phyloP scores from a whole-genome alignment of 1,140 invertebrate species.

The Neelides sp. region DNA sequence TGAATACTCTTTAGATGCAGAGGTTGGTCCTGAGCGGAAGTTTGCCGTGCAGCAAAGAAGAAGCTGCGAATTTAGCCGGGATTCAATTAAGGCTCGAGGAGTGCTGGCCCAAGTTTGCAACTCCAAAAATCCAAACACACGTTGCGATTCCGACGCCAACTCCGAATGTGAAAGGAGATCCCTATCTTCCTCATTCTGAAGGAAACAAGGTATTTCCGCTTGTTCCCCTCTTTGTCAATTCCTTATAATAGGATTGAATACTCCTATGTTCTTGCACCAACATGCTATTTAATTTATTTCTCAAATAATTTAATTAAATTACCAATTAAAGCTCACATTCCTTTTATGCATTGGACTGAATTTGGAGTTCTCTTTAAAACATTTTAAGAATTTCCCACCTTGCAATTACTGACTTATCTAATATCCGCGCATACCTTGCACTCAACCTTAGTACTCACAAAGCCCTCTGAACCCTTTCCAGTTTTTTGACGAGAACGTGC shows the following conservation, averaged over 20 bases:
- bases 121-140: slow-evolving; percentile 13
- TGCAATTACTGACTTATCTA: no score
- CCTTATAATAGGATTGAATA: no score
- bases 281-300: no score
- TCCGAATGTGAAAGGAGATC: slow-evolving; percentile 10
- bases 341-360: no score
- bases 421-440: no score
- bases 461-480: not conserved
- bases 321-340: no score
- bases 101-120: slow-evolving; percentile 41
- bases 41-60: slow-evolving; percentile 54
- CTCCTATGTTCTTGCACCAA: no score
- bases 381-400: no score
- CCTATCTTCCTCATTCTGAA: not conserved
- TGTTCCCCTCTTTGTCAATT: not conserved
- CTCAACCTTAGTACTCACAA: no score
- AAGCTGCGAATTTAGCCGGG: slow-evolving; percentile 51
- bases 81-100: slow-evolving; percentile 56
- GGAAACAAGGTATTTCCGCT: not conserved
- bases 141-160: slow-evolving; percentile 21
- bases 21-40: slow-evolving; percentile 50
- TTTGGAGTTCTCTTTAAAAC: no score
- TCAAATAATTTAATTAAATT: no score
- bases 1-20: slow-evolving; percentile 44
- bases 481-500: not conserved